Percentiles rank a stretch among this genome's conserved stretches.
phyloP scores from a whole-genome alignment of 2,797 vertebrate species.

The Avahi laniger region DNA sequence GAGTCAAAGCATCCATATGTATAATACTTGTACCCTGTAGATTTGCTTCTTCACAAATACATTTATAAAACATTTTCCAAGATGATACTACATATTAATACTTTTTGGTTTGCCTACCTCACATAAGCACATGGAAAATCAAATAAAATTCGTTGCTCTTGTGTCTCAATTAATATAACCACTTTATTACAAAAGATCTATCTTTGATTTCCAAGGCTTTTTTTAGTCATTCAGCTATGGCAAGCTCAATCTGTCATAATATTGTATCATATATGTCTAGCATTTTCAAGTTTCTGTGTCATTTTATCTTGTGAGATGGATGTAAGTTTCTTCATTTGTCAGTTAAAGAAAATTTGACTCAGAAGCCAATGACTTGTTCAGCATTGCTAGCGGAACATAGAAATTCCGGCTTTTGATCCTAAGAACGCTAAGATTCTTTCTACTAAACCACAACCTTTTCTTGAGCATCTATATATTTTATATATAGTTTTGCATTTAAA shows the following conservation, averaged over 20 bases:
- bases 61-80: slow-evolving; percentile 9
- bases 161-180: not conserved
- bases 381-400: not conserved
- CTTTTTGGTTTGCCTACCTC: not conserved
- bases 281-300: not conserved
- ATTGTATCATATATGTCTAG: not conserved
- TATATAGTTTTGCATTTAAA: not conserved
- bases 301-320: not conserved
- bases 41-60: not conserved
- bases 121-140: not conserved
- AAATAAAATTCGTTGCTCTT: not conserved
- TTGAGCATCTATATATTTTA: not conserved
- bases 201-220: not conserved
- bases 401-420: not conserved
- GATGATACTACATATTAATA: not conserved
- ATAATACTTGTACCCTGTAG: not conserved
- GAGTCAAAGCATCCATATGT: not conserved
- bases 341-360: not conserved
- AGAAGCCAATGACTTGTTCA: not conserved
- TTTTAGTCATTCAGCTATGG: not conserved
- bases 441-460: not conserved
- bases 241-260: not conserved
- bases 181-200: not conserved
- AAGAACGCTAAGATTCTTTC: not conserved
- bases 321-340: not conserved